Conservation (phyloP, 2,797 vertebrate genomes). For the Hydrophis major region DNA sequence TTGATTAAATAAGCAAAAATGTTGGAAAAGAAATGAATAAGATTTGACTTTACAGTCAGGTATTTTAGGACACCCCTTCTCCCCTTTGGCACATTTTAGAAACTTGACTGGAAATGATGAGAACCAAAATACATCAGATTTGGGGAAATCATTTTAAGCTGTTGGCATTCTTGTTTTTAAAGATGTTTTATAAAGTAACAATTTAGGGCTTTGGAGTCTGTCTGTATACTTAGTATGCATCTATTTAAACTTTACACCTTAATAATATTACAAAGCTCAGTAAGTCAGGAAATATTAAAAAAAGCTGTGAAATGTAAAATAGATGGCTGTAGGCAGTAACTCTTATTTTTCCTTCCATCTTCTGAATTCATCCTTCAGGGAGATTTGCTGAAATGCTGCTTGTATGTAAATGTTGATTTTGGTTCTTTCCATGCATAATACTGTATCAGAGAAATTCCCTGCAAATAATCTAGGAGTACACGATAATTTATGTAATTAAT, state of each 20-base stretch:
- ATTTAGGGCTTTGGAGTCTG: not conserved
- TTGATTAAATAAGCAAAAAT: not conserved
- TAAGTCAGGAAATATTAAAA: not conserved
- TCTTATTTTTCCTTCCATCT: not conserved
- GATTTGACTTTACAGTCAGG: not conserved
- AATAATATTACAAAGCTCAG: not conserved
- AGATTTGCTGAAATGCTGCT: conserved; percentile 12
- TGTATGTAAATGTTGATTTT: not conserved
- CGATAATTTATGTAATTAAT: not conserved
- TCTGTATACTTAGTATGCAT: not conserved
- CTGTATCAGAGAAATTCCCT: conserved; percentile 6
- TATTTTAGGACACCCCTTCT: not conserved
- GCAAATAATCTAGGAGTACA: conserved; percentile 1
- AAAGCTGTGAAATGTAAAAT: not conserved
- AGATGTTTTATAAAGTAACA: not conserved
- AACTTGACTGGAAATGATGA: not conserved
- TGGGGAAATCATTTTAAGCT: not conserved
- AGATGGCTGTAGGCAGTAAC: too few relatives aligned
- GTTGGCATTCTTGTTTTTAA: not conserved
- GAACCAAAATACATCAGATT: not conserved
- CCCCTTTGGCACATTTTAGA: not conserved
- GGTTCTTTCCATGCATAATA: not conserved
- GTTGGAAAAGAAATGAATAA: not conserved
- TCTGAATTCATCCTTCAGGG: not conserved
- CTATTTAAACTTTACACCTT: not conserved